These are phyloP conservation scores for Drosophila mulleri DNA, from an alignment of 2,888 invertebrate species.

Conservation along the genomic window DNA sequence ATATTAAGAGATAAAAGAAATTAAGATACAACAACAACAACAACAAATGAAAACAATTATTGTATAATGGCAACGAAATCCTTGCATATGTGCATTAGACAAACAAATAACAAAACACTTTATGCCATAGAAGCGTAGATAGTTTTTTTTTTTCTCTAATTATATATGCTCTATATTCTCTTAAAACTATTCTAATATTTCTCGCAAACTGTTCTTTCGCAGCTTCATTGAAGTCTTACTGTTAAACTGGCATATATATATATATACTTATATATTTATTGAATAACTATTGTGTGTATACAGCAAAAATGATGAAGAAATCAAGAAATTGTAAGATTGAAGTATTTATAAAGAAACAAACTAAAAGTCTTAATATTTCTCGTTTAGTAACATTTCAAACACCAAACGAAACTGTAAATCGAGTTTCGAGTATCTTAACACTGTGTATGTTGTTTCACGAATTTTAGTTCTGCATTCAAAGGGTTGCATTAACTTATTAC, in stretches of 20 bases:
- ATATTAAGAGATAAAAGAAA: constrained; percentile 21
- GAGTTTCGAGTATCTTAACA: constrained; percentile 29
- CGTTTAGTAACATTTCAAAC: constrained; percentile 46
- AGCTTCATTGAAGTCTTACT: constrained; percentile 63
- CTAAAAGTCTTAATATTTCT: constrained; percentile 50
- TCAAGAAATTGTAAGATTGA: constrained; percentile 23
- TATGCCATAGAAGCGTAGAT: constrained; percentile 62
- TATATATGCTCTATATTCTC: constrained; percentile 56
- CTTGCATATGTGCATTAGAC: constrained; percentile 62
- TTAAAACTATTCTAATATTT: constrained; percentile 58
- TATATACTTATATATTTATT: constrained; percentile 64
- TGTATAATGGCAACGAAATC: constrained; percentile 75
- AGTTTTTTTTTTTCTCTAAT: constrained; percentile 48
- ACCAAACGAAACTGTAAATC: constrained; percentile 38
- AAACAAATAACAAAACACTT: constrained; percentile 45
- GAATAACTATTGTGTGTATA: constrained; percentile 54
- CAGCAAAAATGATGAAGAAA: constrained; percentile 28
- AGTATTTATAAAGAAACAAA: constrained; percentile 52
- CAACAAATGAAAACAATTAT: constrained; percentile 46
- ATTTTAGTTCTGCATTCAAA: constrained; percentile 62
- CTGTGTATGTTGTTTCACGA: constrained; percentile 59
- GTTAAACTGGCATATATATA: constrained; percentile 66
- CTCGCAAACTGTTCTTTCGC: constrained; percentile 70
- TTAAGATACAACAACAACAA: constrained; percentile 12
- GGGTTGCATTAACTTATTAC: constrained; percentile 78